These are phyloP conservation scores for Hirudo medicinalis DNA, from an alignment of 1,140 invertebrate genomes.

Conservation along the genomic window DNA sequence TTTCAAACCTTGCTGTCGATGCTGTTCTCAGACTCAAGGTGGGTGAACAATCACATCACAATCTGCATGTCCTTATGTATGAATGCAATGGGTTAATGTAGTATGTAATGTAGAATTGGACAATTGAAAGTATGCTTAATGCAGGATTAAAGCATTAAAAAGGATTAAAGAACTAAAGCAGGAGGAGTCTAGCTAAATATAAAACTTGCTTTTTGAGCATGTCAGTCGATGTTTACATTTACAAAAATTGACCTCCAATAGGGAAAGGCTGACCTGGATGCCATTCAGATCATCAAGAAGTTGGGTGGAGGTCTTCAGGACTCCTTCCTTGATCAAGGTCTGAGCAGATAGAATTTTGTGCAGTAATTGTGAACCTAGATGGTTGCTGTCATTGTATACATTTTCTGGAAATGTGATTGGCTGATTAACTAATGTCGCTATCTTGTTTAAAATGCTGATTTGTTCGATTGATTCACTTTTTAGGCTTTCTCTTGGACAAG, in stretches of 20 bases:
- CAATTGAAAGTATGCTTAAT: too few relatives aligned
- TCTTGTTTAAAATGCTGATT: conserved; percentile 12
- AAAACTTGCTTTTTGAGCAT: too few relatives aligned
- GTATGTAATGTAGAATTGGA: too few relatives aligned
- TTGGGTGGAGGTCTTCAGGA: conserved; percentile 78
- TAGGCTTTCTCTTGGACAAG: conserved; percentile 88
- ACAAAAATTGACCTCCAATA: conserved; percentile 22
- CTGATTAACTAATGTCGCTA: too few relatives aligned
- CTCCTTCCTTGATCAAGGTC: conserved; percentile 90
- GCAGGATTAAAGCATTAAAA: too few relatives aligned
- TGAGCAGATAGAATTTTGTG: neutral
- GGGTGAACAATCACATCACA: neutral
- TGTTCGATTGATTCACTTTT: conserved; percentile 25
- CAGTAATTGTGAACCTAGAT: too few relatives aligned
- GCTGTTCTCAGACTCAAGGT: conserved; percentile 80
- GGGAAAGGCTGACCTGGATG: conserved; percentile 81
- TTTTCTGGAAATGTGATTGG: too few relatives aligned
- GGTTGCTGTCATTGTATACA: neutral
- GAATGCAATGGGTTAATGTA: neutral
- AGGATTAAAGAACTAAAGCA: too few relatives aligned
- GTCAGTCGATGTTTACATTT: neutral
- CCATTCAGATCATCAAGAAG: conserved; percentile 96
- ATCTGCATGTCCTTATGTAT: neutral
- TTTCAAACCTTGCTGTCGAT: conserved; percentile 84
- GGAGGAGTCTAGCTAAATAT: too few relatives aligned